phyloP scores from a whole-genome alignment of 2,113 vertebrate genomes.

The Mastomys coucha region DNA sequence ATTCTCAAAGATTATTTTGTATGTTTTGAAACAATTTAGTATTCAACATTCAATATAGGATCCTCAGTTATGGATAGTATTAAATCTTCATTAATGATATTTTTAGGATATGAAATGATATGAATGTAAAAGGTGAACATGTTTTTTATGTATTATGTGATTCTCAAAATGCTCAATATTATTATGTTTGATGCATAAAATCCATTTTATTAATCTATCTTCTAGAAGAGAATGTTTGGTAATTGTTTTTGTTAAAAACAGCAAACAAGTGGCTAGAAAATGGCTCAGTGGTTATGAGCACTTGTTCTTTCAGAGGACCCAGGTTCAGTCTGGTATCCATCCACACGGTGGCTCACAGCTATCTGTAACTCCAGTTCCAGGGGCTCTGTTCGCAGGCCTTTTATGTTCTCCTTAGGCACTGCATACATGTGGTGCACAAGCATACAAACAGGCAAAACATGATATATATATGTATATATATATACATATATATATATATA shows the following conservation, averaged over 20 bases:
- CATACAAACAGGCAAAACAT: not conserved
- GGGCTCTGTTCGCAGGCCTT: too few species aligned
- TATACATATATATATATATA: not conserved
- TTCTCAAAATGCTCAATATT: too few species aligned
- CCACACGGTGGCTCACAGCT: not conserved
- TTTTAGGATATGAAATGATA: too few species aligned
- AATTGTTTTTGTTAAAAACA: constrained; percentile 31
- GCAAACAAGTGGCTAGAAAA: not conserved
- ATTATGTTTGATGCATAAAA: too few species aligned
- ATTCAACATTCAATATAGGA: too few species aligned
- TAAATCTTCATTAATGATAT: too few species aligned
- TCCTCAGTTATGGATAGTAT: too few species aligned
- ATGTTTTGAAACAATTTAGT: too few species aligned
- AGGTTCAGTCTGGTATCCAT: too few species aligned
- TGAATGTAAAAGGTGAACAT: too few species aligned
- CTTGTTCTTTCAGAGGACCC: not conserved
- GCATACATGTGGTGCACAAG: not conserved
- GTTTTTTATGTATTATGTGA: too few species aligned
- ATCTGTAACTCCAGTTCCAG: not conserved
- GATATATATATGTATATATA: not conserved
- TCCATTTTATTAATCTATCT: not conserved
- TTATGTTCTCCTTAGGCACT: not conserved
- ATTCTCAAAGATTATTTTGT: too few species aligned
- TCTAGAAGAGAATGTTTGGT: constrained; percentile 6
- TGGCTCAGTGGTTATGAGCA: not conserved